Conservation (phyloP, 2,113 vertebrate species). For the Mustelus asterias region DNA sequence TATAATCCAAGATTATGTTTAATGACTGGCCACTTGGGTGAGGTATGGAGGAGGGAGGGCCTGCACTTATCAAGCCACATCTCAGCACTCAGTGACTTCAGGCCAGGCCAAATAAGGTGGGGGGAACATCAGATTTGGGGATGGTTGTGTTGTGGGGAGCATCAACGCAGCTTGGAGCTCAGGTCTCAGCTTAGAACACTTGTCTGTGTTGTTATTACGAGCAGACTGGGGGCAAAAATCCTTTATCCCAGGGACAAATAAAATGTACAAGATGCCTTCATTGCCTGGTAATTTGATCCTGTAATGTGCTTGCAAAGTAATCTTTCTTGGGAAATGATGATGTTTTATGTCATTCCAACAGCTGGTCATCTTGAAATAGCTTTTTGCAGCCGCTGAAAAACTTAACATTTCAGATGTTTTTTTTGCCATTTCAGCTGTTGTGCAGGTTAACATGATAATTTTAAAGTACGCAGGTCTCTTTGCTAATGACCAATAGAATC, state of each 20-base stretch:
- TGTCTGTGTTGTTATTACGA: constrained; percentile 21
- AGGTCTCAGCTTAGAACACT: neutral
- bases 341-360: constrained; percentile 26
- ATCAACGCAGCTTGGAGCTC: neutral
- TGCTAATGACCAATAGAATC: neutral
- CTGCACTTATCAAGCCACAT: neutral
- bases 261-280: constrained; percentile 27
- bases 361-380: constrained; percentile 2
- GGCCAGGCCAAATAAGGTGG: neutral
- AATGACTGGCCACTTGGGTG: neutral
- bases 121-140: neutral
- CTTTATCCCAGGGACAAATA: constrained; percentile 19
- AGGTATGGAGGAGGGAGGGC: neutral
- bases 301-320: neutral
- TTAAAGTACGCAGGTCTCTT: neutral
- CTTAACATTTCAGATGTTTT: constrained; percentile 16
- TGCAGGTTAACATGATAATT: too few relatives aligned
- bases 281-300: constrained; percentile 11
- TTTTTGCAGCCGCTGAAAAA: neutral
- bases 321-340: constrained; percentile 18
- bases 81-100: neutral
- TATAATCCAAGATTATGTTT: neutral
- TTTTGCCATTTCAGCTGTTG: neutral
- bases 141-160: neutral
- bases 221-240: neutral